Evolutionary conservation across 2,888 invertebrate genomes (phyloP), one percentile per base, ranked within the genome.

Genomic region (Drosophila infuscata): DNA sequence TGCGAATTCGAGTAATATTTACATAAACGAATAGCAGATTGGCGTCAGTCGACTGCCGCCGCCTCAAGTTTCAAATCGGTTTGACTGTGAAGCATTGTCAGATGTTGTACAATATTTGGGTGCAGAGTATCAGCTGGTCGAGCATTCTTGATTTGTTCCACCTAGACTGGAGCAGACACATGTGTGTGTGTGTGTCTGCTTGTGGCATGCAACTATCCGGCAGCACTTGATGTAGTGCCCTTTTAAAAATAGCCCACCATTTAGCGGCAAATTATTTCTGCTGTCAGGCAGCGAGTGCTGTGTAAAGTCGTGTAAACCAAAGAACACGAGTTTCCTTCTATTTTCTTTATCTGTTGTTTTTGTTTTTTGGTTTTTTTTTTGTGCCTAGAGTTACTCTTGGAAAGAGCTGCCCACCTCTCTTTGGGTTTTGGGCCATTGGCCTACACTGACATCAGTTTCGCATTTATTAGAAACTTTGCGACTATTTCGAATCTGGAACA

Each of bases 221-320:
- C 78, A 48, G 54, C 66, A 76, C 53, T 80, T 77, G 80, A 77
- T 77, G 76, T 60, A 77, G 77, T 77, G 76, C 64, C 81, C 72
- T 78, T 75, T 70, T 76, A 80, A 80, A 78, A 78, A 78, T 78
- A 78, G 78, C 78, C 62, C 72, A 76, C 68, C 78, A 81, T 78
- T 78, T 78, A 78, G 78, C 77, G 81, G 78, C 76, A 78, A 78
- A 78, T 78, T 81, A 78, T 78, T 78, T 80, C 20, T 76, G 72
- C 81, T 78, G 78, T 80, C 77, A 67, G 67, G 36, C 76, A 79
- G 72, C 78, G 80, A 79, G 80, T 79, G 80, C 81, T 71, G 53
- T 71, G 66, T 64, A 66, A 79, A 80, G 60, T 70, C 59, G 43
- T 64, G 64, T 72, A 36, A 72, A 61, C 54, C 49, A 64, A 48